phyloP scores from a whole-genome alignment of 2,113 vertebrate species.

The Strix uralensis region DNA sequence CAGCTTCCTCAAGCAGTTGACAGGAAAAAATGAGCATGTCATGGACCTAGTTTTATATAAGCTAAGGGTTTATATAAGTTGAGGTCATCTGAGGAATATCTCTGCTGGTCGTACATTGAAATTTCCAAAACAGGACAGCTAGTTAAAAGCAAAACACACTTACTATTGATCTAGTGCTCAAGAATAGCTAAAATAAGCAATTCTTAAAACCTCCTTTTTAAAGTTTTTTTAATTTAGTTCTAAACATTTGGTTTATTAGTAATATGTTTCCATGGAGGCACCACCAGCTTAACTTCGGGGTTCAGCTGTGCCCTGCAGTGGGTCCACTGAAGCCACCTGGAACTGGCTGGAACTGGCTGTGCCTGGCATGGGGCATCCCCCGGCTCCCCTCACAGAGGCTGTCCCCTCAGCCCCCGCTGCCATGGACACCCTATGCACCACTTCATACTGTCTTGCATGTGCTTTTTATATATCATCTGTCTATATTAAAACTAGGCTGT shows the following conservation, averaged over 20 bases:
- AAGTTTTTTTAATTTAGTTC: not conserved
- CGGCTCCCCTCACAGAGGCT: not conserved
- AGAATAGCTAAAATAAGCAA: not conserved
- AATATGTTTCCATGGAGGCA: not conserved
- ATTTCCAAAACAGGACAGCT: not conserved
- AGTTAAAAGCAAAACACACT: not conserved
- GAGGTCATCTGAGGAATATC: not conserved
- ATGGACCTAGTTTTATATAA: not conserved
- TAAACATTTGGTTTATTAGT: not conserved
- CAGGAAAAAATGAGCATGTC: not conserved
- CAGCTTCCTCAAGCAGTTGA: not conserved
- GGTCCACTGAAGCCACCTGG: fast-evolving
- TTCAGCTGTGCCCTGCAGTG: not conserved
- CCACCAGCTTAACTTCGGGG: not conserved
- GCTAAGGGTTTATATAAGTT: not conserved
- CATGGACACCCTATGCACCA: not conserved
- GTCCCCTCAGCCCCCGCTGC: no score
- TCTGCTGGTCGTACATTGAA: not conserved
- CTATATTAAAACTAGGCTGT: not conserved
- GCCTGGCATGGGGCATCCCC: fast-evolving
- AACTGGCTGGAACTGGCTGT: not conserved
- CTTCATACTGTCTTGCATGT: not conserved
- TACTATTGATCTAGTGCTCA: not conserved
- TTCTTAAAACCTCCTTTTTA: not conserved
- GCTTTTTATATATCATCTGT: not conserved